Conservation (phyloP, 1,140 invertebrate genomes). For the Plutomurus gul region DNA sequence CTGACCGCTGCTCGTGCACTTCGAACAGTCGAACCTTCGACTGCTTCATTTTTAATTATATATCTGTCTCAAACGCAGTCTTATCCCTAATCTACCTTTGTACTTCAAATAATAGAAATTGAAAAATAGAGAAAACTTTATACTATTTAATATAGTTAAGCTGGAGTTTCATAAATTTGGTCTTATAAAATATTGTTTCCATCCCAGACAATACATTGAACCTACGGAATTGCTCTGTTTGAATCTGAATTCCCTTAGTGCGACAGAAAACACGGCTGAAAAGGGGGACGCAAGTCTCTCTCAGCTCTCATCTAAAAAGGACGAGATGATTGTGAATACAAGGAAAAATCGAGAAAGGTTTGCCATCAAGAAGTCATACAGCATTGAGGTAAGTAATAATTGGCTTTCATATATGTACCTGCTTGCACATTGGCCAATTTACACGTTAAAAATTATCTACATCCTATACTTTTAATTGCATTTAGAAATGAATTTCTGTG, state of each 20-base stretch:
- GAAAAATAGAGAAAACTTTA: neutral
- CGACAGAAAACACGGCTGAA: neutral
- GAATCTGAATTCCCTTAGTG: neutral
- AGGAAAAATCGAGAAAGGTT: slow-evolving; percentile 87
- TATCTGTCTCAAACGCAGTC: no score
- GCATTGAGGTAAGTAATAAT: slow-evolving; percentile 83
- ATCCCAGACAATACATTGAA: slow-evolving; percentile 46
- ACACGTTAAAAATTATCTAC: neutral
- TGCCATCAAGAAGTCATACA: slow-evolving; percentile 94
- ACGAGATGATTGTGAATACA: slow-evolving; percentile 42
- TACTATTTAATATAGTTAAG: neutral
- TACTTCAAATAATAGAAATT: neutral
- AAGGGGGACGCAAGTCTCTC: neutral
- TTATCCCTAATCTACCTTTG: no score
- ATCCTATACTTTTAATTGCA: no score
- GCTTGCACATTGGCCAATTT: neutral
- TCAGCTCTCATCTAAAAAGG: neutral
- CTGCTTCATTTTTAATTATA: no score
- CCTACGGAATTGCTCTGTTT: neutral
- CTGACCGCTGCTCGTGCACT: no score
- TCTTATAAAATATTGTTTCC: slow-evolving; percentile 52
- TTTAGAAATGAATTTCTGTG: no score
- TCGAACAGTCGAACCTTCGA: no score
- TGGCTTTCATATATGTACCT: neutral
- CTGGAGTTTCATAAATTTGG: slow-evolving; percentile 55